Percentiles rank a stretch among this genome's conserved stretches.
These are phyloP conservation scores for Drosophila prosaltans DNA, from an alignment of 1,140 invertebrate species.

Conservation along the genomic window DNA sequence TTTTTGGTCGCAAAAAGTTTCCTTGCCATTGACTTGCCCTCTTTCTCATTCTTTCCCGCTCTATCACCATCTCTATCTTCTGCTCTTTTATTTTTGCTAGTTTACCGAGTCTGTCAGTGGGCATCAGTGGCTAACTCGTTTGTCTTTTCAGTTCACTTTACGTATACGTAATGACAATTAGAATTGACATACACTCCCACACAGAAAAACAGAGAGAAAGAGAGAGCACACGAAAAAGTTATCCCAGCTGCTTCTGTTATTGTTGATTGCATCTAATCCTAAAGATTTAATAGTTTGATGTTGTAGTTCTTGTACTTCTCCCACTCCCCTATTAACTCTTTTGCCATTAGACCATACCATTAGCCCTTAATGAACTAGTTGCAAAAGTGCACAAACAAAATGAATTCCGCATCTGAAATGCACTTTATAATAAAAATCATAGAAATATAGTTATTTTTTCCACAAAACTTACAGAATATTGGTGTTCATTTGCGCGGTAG, in stretches of 20 bases:
- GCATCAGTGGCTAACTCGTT: conserved; percentile 81
- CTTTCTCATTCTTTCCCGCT: conserved; percentile 30
- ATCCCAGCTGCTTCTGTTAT: conserved; percentile 67
- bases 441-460: neutral
- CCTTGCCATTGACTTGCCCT: conserved; percentile 14
- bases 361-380: conserved; percentile 66
- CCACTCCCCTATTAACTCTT: neutral
- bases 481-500: too few relatives aligned
- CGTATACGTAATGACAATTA: conserved; percentile 82
- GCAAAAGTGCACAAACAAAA: conserved; percentile 9
- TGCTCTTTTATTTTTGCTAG: conserved; percentile 36
- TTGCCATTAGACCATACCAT: conserved; percentile 48
- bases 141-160: conserved; percentile 75
- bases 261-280: conserved; percentile 80
- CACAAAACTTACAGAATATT: too few relatives aligned
- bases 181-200: conserved; percentile 67
- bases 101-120: conserved; percentile 50
- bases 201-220: neutral
- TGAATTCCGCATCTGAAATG: conserved; percentile 25
- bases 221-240: conserved; percentile 48
- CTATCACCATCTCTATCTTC: conserved; percentile 19
- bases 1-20: conserved; percentile 67
- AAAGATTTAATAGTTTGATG: conserved; percentile 68
- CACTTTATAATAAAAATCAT: conserved; percentile 27
- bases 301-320: conserved; percentile 39